Base-by-base conservation (phyloP, 2,797 vertebrate species). In the Bovichtus variegatus region DNA sequence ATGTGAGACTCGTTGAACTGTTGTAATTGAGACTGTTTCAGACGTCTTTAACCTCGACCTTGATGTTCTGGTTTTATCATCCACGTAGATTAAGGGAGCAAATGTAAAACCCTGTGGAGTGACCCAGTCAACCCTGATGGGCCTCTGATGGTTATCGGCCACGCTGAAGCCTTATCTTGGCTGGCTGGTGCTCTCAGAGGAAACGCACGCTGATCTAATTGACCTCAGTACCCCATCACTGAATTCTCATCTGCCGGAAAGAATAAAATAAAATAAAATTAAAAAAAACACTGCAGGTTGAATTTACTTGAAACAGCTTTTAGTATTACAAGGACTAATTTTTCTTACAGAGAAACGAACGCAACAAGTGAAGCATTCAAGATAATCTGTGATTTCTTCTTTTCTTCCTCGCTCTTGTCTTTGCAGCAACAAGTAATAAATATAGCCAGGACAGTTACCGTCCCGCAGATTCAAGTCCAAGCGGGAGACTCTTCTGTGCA, bases 401-500 rank as follows among this genome's bases (percentile, higher is more conserved):
- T 5, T 47, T 47, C 47, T 40, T 10, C 10, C 49, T 44, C 53
- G 54, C 0, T 23, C 23, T 64, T 83, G 6, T 68, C 34, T 73
- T 78, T 80, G 23, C 80, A 92, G 89, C 91, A 93, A 65, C 90
- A 93, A 63, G 69, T 91, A 21, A 62, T 92, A 71, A 87, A 88
- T 73, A 58, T 87, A 66, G 60, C 90, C 10, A 77, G 62, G 74
- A 53, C 83, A 7, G 6, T 76, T 68, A 47, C 55, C 18, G 54
- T 74, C 53, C 82, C 76, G 29, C 86, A 91, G 71, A 73, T 84
- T 47, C 84, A 89, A 63, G 41, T 74, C 72, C 87, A 90, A 54
- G 49, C 59, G 18, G 80, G 1, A 54, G 34, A 63, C 0, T 2
- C 57, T 25, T 9, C 49, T 2, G 23, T 49, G 38, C 63, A 82